A percentile compares a stretch with the other conserved stretches of the same genome.
Conservation (phyloP, 2,888 invertebrate genomes). For the Parnassius apollo region DNA sequence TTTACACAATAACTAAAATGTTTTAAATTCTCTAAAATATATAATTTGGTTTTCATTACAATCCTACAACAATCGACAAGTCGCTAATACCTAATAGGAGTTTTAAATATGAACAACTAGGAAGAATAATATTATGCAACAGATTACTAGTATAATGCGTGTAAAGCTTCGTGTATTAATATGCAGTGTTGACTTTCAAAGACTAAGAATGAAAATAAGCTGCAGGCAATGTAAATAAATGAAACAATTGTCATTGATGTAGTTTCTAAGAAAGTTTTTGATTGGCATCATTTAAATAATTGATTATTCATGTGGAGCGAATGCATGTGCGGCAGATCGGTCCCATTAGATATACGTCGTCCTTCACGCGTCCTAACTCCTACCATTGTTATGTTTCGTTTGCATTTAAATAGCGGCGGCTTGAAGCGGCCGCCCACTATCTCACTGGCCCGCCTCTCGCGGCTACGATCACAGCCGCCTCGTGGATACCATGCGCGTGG, state of each 20-base stretch:
- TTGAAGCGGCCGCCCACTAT: slow-evolving; percentile 64
- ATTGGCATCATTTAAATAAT: slow-evolving; percentile 76
- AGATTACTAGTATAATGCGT: slow-evolving; percentile 61
- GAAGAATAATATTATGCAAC: slow-evolving; percentile 79
- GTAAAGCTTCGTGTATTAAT: slow-evolving; percentile 43
- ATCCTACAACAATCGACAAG: slow-evolving; percentile 76
- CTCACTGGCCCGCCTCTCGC: slow-evolving; percentile 58
- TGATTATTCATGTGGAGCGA: slow-evolving; percentile 78
- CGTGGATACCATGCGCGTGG: slow-evolving; percentile 21
- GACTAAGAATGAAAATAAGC: slow-evolving; percentile 38
- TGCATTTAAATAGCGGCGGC: slow-evolving; percentile 74
- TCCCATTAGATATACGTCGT: slow-evolving; percentile 74
- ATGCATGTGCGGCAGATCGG: slow-evolving; percentile 72
- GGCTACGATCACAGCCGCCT: slow-evolving; percentile 49
- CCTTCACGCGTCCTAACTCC: slow-evolving; percentile 80
- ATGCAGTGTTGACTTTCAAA: slow-evolving; percentile 60
- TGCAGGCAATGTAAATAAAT: slow-evolving; percentile 38
- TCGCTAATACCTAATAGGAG: slow-evolving; percentile 78
- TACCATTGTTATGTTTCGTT: slow-evolving; percentile 75
- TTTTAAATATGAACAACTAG: slow-evolving; percentile 78
- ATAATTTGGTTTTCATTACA: slow-evolving; percentile 80
- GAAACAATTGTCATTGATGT: slow-evolving; percentile 49
- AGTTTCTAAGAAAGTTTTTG: slow-evolving; percentile 61
- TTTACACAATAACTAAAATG: slow-evolving; percentile 77
- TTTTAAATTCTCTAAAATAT: slow-evolving; percentile 79